These are phyloP conservation scores for Choristoneura fumiferana DNA, from an alignment of 1,140 invertebrate species.

Conservation along the genomic window DNA sequence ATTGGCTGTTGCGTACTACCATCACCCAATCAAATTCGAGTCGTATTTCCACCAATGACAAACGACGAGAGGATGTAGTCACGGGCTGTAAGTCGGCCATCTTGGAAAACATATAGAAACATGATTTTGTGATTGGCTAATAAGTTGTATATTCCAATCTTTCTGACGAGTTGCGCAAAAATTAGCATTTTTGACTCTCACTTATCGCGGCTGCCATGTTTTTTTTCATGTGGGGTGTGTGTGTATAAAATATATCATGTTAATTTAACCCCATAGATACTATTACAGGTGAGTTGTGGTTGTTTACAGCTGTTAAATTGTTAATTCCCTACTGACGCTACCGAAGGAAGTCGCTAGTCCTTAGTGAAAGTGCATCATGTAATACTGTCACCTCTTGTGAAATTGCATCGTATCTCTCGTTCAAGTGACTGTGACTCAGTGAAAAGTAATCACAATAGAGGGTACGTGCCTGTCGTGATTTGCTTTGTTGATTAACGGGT, in stretches of 20 bases:
- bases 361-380: slow-evolving; percentile 77
- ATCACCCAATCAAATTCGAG: slow-evolving; percentile 33
- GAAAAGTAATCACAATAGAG: slow-evolving; percentile 35
- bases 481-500: slow-evolving; percentile 38
- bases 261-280: slow-evolving; percentile 69
- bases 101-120: slow-evolving; percentile 42
- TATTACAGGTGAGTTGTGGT: slow-evolving; percentile 63
- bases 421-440: slow-evolving; percentile 48
- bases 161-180: slow-evolving; percentile 74
- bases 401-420: slow-evolving; percentile 62
- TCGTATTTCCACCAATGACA: slow-evolving; percentile 53
- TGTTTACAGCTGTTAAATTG: slow-evolving; percentile 37
- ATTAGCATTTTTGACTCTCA: slow-evolving; percentile 71
- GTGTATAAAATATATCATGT: slow-evolving; percentile 73
- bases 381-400: slow-evolving; percentile 73
- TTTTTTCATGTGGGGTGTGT: slow-evolving; percentile 77
- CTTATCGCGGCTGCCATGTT: slow-evolving; percentile 75
- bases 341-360: slow-evolving; percentile 54
- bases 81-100: slow-evolving; percentile 56
- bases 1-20: slow-evolving; percentile 32
- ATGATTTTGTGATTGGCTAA: slow-evolving; percentile 58
- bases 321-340: slow-evolving; percentile 41
- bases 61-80: slow-evolving; percentile 41
- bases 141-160: slow-evolving; percentile 58
- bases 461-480: slow-evolving; percentile 23